Base-by-base conservation (phyloP, 2,888 invertebrate species). In the Gymnocheta viridis region DNA sequence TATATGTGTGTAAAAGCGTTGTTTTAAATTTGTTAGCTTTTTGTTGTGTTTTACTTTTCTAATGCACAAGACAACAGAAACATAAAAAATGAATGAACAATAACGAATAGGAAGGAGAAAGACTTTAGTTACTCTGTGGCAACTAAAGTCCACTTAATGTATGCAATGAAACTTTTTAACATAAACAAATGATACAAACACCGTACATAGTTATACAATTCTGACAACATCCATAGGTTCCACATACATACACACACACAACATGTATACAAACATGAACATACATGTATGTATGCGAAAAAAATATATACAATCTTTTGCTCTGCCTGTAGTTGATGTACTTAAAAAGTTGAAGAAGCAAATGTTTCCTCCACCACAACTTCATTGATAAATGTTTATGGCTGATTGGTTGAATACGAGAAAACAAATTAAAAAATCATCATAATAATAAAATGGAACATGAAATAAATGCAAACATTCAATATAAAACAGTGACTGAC, bases 61-160 rank as follows among this genome's bases (percentile, higher is more conserved):
- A 64, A 66, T 64, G 62, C 51, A 62, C 27, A 14, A 32, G 27
- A 66, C 22, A 38, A 35, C n/a, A 44, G 41, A 17, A 35, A 47
- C 10, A 51, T 4, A 29, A 38, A 51, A 64, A 9, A 32, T 12
- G 1, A 64, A 19, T 19, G 6, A 38, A 9, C 32, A 32, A 47
- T n/a, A 32, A 44, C 29, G 54, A 64, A 24, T 19, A 62, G 2
- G 12, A 35, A 38, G 24, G 47, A 62, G 22, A 35, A 38, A 60
- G 51, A 64, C 41, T 44, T 58, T 19, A 32, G 62, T 51, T 77
- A 24, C 66, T 82, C 10, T 49, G 70, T 58, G 69, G 41, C 47
- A 77, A 58, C 64, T 58, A 66, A 70, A 70, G 77, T 82, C 76
- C 77, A 77, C 77, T 82, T 82, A 77, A 77, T 82, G 41, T 56